Evolutionary conservation across 2,113 vertebrate genomes (phyloP), one percentile per base, ranked within the genome.

Genomic region (Odocoileus virginianus): DNA sequence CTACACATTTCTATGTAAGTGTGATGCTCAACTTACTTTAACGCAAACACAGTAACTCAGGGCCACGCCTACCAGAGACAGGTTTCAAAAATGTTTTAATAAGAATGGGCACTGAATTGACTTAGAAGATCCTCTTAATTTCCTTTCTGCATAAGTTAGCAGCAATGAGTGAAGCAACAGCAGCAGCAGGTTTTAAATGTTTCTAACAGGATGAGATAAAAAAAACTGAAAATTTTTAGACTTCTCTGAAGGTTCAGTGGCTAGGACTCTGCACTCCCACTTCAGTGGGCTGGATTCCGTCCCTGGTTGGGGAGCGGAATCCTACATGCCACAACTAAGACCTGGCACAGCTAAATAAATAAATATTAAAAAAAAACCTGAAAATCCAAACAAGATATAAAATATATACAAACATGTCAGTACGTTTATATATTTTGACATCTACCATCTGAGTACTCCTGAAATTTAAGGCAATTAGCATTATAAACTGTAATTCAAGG

Each of bases 361-460:
- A 76, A 76, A 14, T 76, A 76, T 43, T 43, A 27, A 27, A 76
- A 27, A 76, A 76, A 12, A 76, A 58, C 67, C 10, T 17, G 7
- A 88, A 87, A 90, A 83, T 47, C 55, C n/a, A 78, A 91, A 67
- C 40, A 93, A 89, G 54, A 81, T n/a, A 52, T 43, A 96, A 97
- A 89, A 89, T 40, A 91, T 17, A 92, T 28, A 93, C 25, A 67
- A 16, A 91, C 21, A 52, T 90, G 78, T 61, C 10, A 61, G 43
- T 7, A 74, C 30, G 36, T 36, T 30, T 57, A 17, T 40, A 45
- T 78, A 25, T 74, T 86, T 85, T 92, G 52, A 52, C 19, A 79
- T 47, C 60, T 87, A 55, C 33, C 16, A 78, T 36, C 30, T 85
- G 7, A 33, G 52, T 47, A 74, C 43, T 83, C 67, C 47, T 88